A percentile compares a stretch with the other conserved stretches of the same genome.
phyloP scores from a whole-genome alignment of 2,888 invertebrate genomes.

The Agrochola lota region DNA sequence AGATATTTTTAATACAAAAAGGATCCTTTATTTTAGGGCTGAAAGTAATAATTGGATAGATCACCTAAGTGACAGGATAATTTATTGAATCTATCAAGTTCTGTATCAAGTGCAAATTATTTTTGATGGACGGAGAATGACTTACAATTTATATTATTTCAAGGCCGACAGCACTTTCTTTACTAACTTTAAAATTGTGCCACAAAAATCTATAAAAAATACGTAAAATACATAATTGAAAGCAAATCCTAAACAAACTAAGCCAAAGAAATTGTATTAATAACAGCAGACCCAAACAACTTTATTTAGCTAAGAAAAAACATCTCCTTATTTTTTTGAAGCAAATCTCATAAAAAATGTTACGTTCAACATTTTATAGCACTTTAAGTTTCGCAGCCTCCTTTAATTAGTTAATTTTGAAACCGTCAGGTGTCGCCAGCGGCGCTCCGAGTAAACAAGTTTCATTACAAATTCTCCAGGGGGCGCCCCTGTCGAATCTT shows the following conservation, averaged over 20 bases:
- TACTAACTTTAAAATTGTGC: background rate
- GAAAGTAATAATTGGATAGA: conserved; percentile 6
- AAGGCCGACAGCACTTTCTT: background rate
- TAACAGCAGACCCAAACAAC: conserved; percentile 29
- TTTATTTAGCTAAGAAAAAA: conserved; percentile 55
- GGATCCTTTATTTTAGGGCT: background rate
- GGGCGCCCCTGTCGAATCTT: conserved; percentile 60
- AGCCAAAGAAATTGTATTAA: conserved; percentile 33
- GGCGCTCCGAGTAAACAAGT: conserved; percentile 65
- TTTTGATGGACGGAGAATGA: conserved; percentile 4
- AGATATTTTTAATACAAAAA: background rate
- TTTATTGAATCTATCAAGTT: conserved; percentile 28
- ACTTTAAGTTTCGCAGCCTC: conserved; percentile 57
- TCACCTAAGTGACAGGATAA: background rate
- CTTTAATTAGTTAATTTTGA: conserved; percentile 68
- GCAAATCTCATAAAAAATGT: conserved; percentile 59
- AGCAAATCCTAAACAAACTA: conserved; percentile 33
- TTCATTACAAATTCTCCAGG: conserved; percentile 64
- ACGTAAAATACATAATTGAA: conserved; percentile 24
- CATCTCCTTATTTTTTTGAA: conserved; percentile 48
- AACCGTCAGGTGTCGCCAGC: conserved; percentile 68
- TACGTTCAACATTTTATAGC: conserved; percentile 56
- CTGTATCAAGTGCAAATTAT: background rate
- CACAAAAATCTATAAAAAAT: conserved; percentile 4
- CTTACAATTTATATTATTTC: background rate